These are phyloP conservation scores for Bostrychus sinensis DNA, from an alignment of 2,113 vertebrate genomes.

Conservation along the genomic window DNA sequence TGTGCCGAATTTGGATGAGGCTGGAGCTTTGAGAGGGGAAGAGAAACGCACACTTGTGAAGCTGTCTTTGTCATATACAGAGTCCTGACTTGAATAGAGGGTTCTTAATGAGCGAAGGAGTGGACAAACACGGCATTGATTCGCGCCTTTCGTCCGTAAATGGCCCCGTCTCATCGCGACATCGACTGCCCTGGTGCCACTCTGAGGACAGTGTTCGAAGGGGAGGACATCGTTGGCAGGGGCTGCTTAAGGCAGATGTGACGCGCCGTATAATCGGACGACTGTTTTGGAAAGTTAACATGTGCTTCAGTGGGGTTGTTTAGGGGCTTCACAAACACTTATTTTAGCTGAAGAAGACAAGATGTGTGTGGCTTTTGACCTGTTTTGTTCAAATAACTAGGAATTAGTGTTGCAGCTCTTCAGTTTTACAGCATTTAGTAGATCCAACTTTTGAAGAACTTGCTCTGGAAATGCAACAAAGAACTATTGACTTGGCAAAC, in stretches of 20 bases:
- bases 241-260: not conserved
- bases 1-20: conserved; percentile 84
- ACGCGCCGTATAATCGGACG: too few relatives aligned
- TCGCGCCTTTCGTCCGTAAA: conserved; percentile 39
- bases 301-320: too few relatives aligned
- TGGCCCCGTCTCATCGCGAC: conserved; percentile 45
- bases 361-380: too few relatives aligned
- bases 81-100: conserved; percentile 69
- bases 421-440: too few relatives aligned
- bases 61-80: conserved; percentile 72
- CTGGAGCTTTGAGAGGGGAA: conserved; percentile 76
- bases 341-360: too few relatives aligned
- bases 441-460: too few relatives aligned
- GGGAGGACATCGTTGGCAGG: conserved; percentile 12
- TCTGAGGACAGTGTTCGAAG: conserved; percentile 31
- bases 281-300: too few relatives aligned
- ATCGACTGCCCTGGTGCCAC: conserved; percentile 43
- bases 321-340: too few relatives aligned
- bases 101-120: conserved; percentile 72
- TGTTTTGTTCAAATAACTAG: too few relatives aligned
- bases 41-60: conserved; percentile 79
- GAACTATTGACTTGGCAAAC: too few relatives aligned
- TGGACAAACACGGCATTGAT: conserved; percentile 80
- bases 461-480: too few relatives aligned
- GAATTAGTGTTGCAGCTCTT: too few relatives aligned